Percentiles rank a stretch among this genome's conserved stretches.
Evolutionary conservation across 2,797 vertebrate genomes (phyloP).

Genomic region (Dendrocincla fuliginosa): DNA sequence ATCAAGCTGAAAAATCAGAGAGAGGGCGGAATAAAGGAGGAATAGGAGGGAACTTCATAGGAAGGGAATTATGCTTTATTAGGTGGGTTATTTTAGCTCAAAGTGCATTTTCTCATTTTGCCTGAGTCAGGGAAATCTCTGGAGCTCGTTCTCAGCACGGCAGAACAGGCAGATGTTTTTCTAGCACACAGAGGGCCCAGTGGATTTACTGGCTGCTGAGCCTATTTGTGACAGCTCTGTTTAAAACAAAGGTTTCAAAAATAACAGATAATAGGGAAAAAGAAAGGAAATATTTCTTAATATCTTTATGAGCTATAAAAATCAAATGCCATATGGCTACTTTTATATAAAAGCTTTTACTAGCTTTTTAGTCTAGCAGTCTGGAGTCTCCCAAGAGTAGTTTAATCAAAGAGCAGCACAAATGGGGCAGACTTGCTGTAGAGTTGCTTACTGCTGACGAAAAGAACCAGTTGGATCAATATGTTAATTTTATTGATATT

Average conservation of each 20-base stretch:
- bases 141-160: not conserved
- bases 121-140: not conserved
- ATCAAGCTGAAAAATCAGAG: not conserved
- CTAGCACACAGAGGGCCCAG: not conserved
- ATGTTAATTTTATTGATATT: not conserved
- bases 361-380: not conserved
- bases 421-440: not conserved
- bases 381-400: not conserved
- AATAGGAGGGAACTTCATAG: not conserved
- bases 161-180: conserved; percentile 6
- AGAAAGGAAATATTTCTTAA: not conserved
- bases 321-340: not conserved
- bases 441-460: not conserved
- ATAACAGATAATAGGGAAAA: not conserved
- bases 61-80: not conserved
- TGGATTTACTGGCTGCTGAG: conserved; percentile 30
- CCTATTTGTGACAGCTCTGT: not conserved
- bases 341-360: not conserved
- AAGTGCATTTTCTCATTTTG: not conserved
- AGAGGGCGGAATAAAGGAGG: not conserved
- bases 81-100: not conserved
- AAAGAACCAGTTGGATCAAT: not conserved
- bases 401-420: not conserved
- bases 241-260: conserved; percentile 20
- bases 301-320: conserved; percentile 21